These are phyloP conservation scores for Atethmia centrago DNA, from an alignment of 2,888 invertebrate genomes.

Conservation along the genomic window DNA sequence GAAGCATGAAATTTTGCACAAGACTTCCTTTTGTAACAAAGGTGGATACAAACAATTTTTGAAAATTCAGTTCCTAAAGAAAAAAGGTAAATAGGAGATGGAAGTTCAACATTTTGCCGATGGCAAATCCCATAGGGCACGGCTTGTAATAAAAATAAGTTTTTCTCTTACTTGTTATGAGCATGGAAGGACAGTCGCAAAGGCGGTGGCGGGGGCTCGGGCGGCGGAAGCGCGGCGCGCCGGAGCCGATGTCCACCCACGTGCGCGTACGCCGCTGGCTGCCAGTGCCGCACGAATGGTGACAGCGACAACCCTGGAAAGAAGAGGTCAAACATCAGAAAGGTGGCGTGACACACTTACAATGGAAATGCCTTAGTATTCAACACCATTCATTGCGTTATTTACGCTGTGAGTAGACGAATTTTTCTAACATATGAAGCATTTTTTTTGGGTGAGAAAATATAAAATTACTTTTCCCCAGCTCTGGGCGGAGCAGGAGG, in stretches of 20 bases:
- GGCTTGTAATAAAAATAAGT: background rate
- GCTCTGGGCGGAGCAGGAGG: no score
- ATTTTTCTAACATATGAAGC: no score
- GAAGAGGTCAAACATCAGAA: conserved; percentile 39
- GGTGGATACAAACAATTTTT: background rate
- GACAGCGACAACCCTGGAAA: conserved; percentile 92
- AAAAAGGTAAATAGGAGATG: background rate
- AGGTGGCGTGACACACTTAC: background rate
- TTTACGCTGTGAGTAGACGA: background rate
- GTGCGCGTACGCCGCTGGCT: conserved; percentile 94
- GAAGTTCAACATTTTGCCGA: background rate
- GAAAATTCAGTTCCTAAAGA: background rate
- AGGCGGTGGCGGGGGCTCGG: conserved; percentile 80
- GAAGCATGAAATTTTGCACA: background rate
- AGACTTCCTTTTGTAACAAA: background rate
- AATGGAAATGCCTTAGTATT: background rate
- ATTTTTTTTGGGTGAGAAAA: no score
- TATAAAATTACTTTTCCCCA: no score
- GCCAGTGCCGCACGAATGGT: conserved; percentile 95
- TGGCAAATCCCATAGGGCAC: background rate
- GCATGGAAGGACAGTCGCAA: conserved; percentile 91
- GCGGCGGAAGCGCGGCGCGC: conserved; percentile 78
- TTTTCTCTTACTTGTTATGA: conserved; percentile 91
- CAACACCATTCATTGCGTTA: background rate
- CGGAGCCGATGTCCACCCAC: conserved; percentile 92